Evolutionary conservation across 2,888 invertebrate species (phyloP).

Genomic region (Tiliacea aurago): DNA sequence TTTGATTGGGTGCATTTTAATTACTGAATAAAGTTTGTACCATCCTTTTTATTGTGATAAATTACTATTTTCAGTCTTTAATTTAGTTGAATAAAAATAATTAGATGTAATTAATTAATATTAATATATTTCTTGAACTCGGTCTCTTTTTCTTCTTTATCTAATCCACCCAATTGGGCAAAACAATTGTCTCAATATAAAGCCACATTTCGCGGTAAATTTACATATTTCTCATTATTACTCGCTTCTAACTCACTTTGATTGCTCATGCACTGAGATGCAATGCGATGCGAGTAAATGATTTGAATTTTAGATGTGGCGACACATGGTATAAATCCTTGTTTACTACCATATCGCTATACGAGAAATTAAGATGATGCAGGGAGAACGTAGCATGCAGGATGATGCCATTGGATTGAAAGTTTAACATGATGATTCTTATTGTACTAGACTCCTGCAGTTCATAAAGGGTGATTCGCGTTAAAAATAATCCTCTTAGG

Average conservation of each 20-base stretch:
- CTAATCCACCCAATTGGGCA: background rate
- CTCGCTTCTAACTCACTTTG: background rate
- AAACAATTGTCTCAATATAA: background rate
- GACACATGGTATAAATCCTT: background rate
- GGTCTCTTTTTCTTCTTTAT: conserved; percentile 21
- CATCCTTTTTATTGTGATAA: conserved; percentile 63
- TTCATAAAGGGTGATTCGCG: background rate
- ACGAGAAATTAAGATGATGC: no score
- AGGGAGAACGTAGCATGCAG: background rate
- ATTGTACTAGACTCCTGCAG: background rate
- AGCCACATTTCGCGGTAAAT: background rate
- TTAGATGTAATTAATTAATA: conserved; percentile 62
- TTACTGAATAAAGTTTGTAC: conserved; percentile 44
- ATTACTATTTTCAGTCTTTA: conserved; percentile 58
- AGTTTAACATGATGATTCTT: background rate
- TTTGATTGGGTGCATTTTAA: conserved; percentile 50
- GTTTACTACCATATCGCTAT: background rate
- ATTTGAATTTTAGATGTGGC: background rate
- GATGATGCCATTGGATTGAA: background rate
- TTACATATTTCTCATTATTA: background rate
- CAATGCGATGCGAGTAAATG: background rate
- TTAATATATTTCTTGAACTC: conserved; percentile 62
- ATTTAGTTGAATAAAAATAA: conserved; percentile 55
- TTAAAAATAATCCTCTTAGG: background rate
- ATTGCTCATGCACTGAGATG: background rate